Evolutionary conservation across 2,888 invertebrate genomes (phyloP), one percentile per base, ranked within the genome.

Genomic region (Encarsia formosa): DNA sequence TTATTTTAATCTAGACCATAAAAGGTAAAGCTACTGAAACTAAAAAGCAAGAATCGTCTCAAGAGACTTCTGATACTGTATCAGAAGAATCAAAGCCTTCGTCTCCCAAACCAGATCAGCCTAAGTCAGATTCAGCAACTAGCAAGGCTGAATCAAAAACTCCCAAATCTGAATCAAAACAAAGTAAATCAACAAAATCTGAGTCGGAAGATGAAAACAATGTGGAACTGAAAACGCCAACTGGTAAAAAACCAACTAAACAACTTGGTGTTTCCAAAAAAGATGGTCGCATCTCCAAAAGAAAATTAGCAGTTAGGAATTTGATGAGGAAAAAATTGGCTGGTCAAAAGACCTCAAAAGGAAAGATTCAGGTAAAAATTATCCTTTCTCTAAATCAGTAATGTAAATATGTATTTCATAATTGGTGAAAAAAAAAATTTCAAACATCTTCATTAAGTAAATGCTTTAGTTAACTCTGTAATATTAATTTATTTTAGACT

Each of bases 231-330:
- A 13, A 6, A 13, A 34, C 34, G 15, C 9, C 34, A 9, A 13
- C 5, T 34, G n/a, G n/a, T 11, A n/a, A n/a, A 34, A 13, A 13
- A 34, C 5, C 8, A n/a, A 34, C 34, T 11, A 63, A 61, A 49
- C 49, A 57, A 34, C n/a, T 61, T 20, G 56, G 31, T 40, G 37
- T 62, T 3, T 23, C 26, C 15, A 65, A 58, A 37, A 65, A 62
- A 16, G 57, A 56, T 22, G 49, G 60, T 8, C 63, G 60, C 24
- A 52, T 54, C 11, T 18, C 55, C 13, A 58, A 51, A 11, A 50
- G 44, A 8, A 52, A 52, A 24, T 41, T 60, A 32, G 48, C 60
- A 0, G 46, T 54, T 5, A 66, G 64, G 39, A 63, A 58, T 44
- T 22, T 54, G 1, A 2, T 57, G n/a, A 42, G 49, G 9, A 49